Evolutionary conservation across 2,888 invertebrate genomes (phyloP).

Genomic region (Harpalus rufipes): DNA sequence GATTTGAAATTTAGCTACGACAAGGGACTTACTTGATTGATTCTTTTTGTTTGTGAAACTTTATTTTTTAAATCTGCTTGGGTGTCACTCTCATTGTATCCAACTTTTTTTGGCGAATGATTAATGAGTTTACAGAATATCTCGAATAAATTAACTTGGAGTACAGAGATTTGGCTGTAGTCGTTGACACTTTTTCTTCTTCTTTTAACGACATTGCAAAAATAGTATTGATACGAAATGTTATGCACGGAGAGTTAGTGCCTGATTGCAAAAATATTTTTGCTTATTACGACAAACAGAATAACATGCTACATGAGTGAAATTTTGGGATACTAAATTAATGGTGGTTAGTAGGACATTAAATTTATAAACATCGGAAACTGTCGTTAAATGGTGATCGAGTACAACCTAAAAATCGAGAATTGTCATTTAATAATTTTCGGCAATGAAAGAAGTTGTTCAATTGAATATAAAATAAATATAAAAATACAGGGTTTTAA

Average conservation of each 20-base stretch:
- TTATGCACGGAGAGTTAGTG: not conserved
- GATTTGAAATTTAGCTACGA: conserved; percentile 62
- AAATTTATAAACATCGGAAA: no score
- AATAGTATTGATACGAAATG: conserved; percentile 2
- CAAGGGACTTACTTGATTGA: conserved; percentile 57
- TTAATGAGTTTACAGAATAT: conserved; percentile 52
- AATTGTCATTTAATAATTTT: no score
- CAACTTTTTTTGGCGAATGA: conserved; percentile 39
- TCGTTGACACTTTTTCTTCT: conserved; percentile 51
- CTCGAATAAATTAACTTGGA: conserved; percentile 54
- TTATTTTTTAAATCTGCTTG: conserved; percentile 51
- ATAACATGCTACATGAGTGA: no score
- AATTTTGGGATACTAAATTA: no score
- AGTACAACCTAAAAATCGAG: no score
- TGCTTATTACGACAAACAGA: no score
- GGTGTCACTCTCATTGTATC: conserved; percentile 46
- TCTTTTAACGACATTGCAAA: conserved; percentile 18
- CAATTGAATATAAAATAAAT: no score
- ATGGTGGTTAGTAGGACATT: no score
- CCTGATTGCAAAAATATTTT: not conserved
- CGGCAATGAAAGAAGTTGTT: no score
- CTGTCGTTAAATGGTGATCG: no score
- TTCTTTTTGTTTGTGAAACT: conserved; percentile 57
- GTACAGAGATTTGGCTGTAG: conserved; percentile 43
- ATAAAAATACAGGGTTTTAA: no score